phyloP scores from a whole-genome alignment of 2,888 invertebrate genomes.

The Apamea anceps region DNA sequence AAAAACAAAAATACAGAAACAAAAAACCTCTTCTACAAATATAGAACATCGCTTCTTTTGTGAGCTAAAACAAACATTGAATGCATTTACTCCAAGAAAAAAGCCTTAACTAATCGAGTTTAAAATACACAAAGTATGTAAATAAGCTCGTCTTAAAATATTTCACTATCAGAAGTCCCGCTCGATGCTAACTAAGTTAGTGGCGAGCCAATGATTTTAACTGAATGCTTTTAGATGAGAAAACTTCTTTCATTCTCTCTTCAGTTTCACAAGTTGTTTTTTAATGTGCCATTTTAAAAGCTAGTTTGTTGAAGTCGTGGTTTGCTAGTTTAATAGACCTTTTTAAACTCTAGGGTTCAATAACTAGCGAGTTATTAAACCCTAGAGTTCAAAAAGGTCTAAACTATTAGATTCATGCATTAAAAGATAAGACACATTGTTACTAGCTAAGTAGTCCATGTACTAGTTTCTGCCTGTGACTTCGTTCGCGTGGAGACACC shows the following conservation, averaged over 20 bases:
- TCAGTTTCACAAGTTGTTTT: conserved; percentile 31
- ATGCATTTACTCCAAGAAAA: background rate
- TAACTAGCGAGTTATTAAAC: background rate
- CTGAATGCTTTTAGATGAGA: conserved; percentile 57
- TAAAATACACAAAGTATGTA: conserved; percentile 8
- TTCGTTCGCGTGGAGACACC: too few species aligned
- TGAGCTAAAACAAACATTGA: too few species aligned
- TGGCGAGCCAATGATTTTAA: conserved; percentile 43
- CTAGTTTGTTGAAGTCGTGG: conserved; percentile 19
- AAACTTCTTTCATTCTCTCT: conserved; percentile 46
- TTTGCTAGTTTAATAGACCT: conserved; percentile 23
- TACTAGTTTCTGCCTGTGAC: too few species aligned
- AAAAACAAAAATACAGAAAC: background rate
- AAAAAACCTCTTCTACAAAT: background rate
- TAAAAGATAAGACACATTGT: too few species aligned
- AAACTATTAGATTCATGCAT: too few species aligned
- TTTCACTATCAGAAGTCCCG: conserved; percentile 33
- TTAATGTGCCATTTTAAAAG: conserved; percentile 30
- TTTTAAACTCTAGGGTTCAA: conserved; percentile 14
- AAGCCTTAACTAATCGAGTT: background rate
- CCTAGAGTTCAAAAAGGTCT: too few species aligned
- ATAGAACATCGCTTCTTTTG: background rate
- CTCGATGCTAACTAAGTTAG: conserved; percentile 47
- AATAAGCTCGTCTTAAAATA: conserved; percentile 12
- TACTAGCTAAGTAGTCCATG: too few species aligned